A percentile compares a stretch with the other conserved stretches of the same genome.
Conservation (phyloP, 2,797 vertebrate species). For the Pipistrellus pygmaeus region DNA sequence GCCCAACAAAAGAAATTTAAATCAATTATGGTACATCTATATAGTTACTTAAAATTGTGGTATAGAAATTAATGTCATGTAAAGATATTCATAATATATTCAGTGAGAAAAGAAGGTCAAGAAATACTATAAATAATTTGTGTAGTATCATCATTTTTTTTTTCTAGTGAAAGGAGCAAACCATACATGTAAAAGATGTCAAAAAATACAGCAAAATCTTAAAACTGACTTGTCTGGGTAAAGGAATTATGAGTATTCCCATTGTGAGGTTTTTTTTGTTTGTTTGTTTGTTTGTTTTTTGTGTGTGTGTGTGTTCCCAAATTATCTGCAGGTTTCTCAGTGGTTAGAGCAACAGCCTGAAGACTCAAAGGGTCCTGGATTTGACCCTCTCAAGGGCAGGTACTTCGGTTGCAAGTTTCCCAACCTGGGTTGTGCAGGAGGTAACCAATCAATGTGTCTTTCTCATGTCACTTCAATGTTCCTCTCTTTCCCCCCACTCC, state of each 20-base stretch:
- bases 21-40: background rate
- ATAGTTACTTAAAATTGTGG: background rate
- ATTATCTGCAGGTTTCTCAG: background rate
- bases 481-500: too few relatives aligned
- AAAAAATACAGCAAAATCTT: constrained; percentile 23
- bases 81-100: constrained; percentile 36
- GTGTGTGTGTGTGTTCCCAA: background rate
- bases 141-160: background rate
- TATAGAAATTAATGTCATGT: constrained; percentile 3
- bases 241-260: constrained; percentile 5
- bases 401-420: too few relatives aligned
- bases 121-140: background rate
- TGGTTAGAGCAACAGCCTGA: too few relatives aligned
- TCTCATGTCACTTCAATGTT: too few relatives aligned
- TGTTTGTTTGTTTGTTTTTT: too few relatives aligned
- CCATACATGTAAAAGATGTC: background rate
- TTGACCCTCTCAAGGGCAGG: too few relatives aligned
- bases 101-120: background rate
- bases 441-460: too few relatives aligned
- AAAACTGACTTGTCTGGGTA: background rate
- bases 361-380: too few relatives aligned
- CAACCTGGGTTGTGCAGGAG: too few relatives aligned
- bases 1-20: background rate
- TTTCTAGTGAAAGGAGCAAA: background rate
- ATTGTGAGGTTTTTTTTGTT: background rate